Conservation (phyloP, 2,113 vertebrate species). For the Clarias magur region DNA sequence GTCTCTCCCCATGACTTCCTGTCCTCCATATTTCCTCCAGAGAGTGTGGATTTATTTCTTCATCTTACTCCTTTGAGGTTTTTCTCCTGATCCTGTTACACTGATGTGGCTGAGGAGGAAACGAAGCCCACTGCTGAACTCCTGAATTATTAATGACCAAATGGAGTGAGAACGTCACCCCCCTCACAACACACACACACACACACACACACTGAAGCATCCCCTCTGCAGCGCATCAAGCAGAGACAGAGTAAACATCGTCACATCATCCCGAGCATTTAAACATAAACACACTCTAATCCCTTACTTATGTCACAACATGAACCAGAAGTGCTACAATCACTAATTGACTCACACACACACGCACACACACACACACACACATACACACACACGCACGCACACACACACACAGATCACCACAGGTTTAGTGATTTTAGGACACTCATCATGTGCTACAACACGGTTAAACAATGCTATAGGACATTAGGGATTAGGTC, state of each 20-base stretch:
- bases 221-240: slow-evolving; percentile 9
- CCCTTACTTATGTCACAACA: not conserved
- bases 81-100: slow-evolving; percentile 24
- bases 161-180: slow-evolving; percentile 22
- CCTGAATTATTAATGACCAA: slow-evolving; percentile 71
- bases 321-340: not conserved
- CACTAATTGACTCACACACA: not conserved
- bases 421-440: not conserved
- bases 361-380: too few species aligned
- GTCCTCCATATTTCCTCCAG: not conserved
- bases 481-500: not conserved
- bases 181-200: too few species aligned
- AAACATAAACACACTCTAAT: not conserved
- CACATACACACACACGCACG: too few species aligned
- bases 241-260: not conserved
- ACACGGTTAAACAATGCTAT: not conserved
- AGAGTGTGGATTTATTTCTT: not conserved
- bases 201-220: not conserved
- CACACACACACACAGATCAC: not conserved
- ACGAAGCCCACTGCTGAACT: slow-evolving; percentile 55
- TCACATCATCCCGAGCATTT: not conserved
- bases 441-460: not conserved
- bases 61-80: not conserved
- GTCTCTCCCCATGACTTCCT: not conserved
- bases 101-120: slow-evolving; percentile 65